Base-by-base conservation (phyloP, 2,888 invertebrate genomes). In the Hirtodrosophila histrioides region DNA sequence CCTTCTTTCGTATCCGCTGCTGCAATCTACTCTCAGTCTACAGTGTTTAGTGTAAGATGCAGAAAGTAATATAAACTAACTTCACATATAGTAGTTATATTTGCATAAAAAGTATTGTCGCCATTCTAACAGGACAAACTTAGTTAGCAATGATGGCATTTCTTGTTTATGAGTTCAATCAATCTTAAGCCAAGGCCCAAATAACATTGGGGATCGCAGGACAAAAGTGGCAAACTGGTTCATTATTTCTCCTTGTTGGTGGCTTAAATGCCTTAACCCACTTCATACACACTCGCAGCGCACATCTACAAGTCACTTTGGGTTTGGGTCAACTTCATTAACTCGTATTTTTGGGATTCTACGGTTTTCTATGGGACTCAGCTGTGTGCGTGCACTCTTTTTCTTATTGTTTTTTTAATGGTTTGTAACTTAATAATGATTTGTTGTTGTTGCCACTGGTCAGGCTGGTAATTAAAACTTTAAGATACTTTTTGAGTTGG, bases 381-480 rank as follows among this genome's bases (percentile, higher is more conserved):
- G 76, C 74, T 76, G 75, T 76, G 75, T 58, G 56, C 68, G 50
- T 56, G 51, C 45, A 51, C 37, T 61, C 39, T 60, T 51, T 62
- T 68, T 48, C 41, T 58, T 27, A 5, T 29, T 36, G 10, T 33
- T 49, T 46, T 68, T 55, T 61, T 54, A 58, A 69, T 66, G 69
- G 44, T 11, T 45, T 76, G 64, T 66, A 71, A 78, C 78, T 78
- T 83, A 78, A 83, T 86, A 81, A 86, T 84, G 72, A 86, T 84
- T 84, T 86, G 72, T 69, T 72, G 69, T 75, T 72, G 37, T 44
- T 62, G 72, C 60, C 63, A 61, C 43, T 80, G 86, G 81, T 83
- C 82, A 83, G 82, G 66, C 58, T 76, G 66, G 84, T 83, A 83
- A 83, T 83, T 86, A 86, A 83, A 83, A 83, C 78, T 83, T 83